phyloP scores from a whole-genome alignment of 2,113 vertebrate genomes.

The Nyctibius bracteatus region DNA sequence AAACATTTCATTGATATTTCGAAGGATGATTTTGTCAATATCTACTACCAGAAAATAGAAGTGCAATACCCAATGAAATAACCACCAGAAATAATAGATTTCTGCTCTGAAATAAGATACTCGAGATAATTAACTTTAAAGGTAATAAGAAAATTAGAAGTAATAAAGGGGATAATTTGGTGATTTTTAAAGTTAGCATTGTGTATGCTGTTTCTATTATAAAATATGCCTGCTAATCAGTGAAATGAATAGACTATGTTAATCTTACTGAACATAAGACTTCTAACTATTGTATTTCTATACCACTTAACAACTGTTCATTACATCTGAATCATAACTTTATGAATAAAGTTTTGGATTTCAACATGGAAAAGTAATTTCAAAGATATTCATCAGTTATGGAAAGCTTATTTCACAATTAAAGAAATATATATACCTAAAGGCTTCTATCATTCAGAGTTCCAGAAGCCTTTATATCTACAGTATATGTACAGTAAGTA shows the following conservation, averaged over 20 bases:
- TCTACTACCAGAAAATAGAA: background rate
- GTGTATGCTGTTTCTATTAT: background rate
- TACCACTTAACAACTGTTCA: background rate
- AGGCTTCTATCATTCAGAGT: background rate
- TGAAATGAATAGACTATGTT: background rate
- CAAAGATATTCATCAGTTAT: background rate
- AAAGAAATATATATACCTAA: background rate
- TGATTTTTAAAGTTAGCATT: background rate
- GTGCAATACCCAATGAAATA: background rate
- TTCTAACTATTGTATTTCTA: background rate
- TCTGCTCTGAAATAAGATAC: background rate
- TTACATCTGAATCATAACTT: background rate
- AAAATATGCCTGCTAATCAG: background rate
- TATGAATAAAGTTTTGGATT: background rate
- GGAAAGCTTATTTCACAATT: background rate
- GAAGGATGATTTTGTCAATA: background rate
- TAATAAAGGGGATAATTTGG: background rate
- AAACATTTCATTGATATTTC: background rate
- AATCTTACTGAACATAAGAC: background rate
- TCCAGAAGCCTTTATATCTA: background rate
- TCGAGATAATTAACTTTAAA: background rate
- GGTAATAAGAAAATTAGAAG: background rate
- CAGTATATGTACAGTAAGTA: background rate
- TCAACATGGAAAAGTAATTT: background rate
- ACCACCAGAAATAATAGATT: background rate